phyloP scores from a whole-genome alignment of 2,797 vertebrate genomes.

The Gouania willdenowi region DNA sequence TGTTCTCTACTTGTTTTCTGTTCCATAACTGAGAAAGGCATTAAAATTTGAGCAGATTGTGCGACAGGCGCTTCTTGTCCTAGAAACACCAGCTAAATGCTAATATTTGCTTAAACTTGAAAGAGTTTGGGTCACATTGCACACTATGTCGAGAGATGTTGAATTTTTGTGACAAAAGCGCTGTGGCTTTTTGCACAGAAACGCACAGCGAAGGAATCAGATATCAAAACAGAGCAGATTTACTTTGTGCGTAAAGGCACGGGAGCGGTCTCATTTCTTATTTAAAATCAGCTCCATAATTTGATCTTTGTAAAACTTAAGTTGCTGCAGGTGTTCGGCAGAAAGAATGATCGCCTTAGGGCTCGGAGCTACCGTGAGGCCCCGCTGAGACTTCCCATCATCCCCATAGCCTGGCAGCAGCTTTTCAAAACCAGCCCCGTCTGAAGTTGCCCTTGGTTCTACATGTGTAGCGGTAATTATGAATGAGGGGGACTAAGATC shows the following conservation, averaged over 20 bases:
- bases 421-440: conserved; percentile 73
- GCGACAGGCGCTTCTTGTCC: conserved; percentile 45
- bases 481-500: conserved; percentile 84
- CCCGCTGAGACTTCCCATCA: conserved; percentile 76
- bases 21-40: conserved; percentile 25
- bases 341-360: conserved; percentile 78
- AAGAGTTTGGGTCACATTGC: conserved; percentile 22
- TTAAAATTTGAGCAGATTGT: conserved; percentile 52
- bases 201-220: conserved; percentile 5
- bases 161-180: conserved; percentile 16
- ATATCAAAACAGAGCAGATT: conserved; percentile 40
- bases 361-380: conserved; percentile 66
- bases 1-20: conserved; percentile 20
- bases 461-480: conserved; percentile 87
- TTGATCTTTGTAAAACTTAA: conserved; percentile 79
- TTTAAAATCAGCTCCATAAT: conserved; percentile 78
- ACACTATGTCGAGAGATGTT: conserved; percentile 2
- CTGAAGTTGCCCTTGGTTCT: conserved; percentile 87
- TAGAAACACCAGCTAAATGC: conserved; percentile 18
- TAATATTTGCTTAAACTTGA: conserved; percentile 1
- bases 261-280: conserved; percentile 67
- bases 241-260: conserved; percentile 35
- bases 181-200: conserved; percentile 12
- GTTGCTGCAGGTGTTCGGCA: conserved; percentile 79
- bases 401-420: conserved; percentile 71